Conservation (phyloP, 2,113 vertebrate genomes). For the Pampusana beccarii region DNA sequence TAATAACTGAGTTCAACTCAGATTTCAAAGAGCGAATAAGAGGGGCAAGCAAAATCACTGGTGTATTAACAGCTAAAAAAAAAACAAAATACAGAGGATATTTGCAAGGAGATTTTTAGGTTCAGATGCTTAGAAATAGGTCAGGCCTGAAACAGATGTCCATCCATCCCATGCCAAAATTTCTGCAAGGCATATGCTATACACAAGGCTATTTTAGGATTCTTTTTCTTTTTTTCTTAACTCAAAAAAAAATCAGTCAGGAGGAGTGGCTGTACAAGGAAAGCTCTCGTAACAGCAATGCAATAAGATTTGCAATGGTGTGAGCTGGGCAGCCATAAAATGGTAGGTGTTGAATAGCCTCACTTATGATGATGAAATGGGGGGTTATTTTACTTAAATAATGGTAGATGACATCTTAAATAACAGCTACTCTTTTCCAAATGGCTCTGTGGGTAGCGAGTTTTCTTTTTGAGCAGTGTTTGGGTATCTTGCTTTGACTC, state of each 20-base stretch:
- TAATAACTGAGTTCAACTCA: background rate
- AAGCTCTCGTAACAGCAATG: background rate
- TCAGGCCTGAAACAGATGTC: background rate
- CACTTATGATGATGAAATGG: background rate
- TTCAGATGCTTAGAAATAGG: background rate
- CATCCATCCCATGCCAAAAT: background rate
- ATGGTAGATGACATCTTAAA: background rate
- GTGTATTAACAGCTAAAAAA: background rate
- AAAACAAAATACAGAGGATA: background rate
- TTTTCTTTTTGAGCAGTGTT: background rate
- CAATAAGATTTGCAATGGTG: background rate
- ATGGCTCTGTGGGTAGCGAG: fast-evolving
- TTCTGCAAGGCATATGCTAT: background rate
- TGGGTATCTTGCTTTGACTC: background rate
- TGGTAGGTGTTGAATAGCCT: background rate
- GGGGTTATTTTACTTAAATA: background rate
- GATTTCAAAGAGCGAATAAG: background rate
- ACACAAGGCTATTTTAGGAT: background rate
- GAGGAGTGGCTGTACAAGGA: background rate
- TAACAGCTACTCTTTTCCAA: background rate
- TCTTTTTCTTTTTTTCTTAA: background rate
- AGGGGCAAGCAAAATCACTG: background rate
- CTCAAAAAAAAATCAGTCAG: background rate
- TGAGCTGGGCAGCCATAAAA: background rate
- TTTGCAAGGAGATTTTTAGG: background rate